Conservation (phyloP, 2,113 vertebrate genomes). For the Zosterops lateralis region DNA sequence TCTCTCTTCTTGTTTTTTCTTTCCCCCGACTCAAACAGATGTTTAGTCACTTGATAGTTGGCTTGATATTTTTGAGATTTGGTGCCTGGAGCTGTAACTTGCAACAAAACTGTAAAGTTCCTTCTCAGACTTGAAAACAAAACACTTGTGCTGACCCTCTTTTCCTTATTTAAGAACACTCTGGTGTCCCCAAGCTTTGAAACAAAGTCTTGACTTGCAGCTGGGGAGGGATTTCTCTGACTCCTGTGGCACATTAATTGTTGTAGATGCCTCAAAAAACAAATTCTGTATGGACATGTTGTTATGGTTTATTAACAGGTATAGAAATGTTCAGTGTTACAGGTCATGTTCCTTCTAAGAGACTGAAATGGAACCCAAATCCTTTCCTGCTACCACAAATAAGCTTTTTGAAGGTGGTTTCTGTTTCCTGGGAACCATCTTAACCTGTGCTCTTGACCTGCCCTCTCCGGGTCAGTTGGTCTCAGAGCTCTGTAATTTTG, state of each 20-base stretch:
- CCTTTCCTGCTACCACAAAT: not conserved
- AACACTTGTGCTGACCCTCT: not conserved
- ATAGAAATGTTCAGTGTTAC: not conserved
- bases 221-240: not conserved
- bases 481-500: not conserved
- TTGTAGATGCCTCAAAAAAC: not conserved
- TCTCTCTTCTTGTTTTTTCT: not conserved
- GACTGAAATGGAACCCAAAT: not conserved
- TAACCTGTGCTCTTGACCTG: not conserved
- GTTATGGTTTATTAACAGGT: not conserved
- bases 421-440: not conserved
- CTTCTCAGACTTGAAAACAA: not conserved
- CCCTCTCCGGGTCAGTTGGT: fast-evolving
- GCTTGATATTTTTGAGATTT: not conserved
- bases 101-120: not conserved
- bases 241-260: fast-evolving
- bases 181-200: not conserved
- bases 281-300: not conserved
- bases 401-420: not conserved
- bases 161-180: not conserved
- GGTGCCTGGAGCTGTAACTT: not conserved
- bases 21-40: not conserved
- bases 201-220: not conserved
- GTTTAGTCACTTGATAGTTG: not conserved
- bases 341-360: not conserved